phyloP scores from a whole-genome alignment of 2,888 invertebrate species.

The Tenthredo mesomela region DNA sequence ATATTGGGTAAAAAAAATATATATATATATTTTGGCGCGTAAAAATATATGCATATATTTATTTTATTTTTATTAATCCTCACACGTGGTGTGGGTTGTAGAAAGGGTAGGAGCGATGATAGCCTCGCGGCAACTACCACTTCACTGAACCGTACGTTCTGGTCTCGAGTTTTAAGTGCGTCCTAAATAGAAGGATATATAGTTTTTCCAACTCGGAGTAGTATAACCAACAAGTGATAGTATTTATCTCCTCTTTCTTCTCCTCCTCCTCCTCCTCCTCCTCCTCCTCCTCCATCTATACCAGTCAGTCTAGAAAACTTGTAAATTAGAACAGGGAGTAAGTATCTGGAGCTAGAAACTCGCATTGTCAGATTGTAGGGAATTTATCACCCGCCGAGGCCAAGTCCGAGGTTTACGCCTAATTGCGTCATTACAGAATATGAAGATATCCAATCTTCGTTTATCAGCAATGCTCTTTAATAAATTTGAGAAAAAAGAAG shows the following conservation, averaged over 20 bases:
- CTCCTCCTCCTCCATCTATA: neutral
- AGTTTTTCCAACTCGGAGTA: neutral
- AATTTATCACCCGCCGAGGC: neutral
- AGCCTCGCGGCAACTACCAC: slow-evolving; percentile 26
- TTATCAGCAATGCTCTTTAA: neutral
- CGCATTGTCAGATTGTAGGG: slow-evolving; percentile 9
- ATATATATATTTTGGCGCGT: neutral
- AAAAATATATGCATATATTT: slow-evolving; percentile 5
- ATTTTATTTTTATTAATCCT: neutral
- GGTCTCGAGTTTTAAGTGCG: slow-evolving; percentile 24
- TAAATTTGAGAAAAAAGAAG: no score
- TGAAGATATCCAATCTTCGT: neutral
- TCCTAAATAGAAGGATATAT: slow-evolving; percentile 30
- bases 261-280: neutral
- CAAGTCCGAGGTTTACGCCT: neutral
- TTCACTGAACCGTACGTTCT: neutral
- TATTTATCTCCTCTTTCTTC: slow-evolving; percentile 1
- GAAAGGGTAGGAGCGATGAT: neutral
- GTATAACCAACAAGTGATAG: slow-evolving; percentile 20
- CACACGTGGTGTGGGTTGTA: neutral
- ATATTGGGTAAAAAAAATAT: neutral
- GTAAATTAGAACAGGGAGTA: neutral
- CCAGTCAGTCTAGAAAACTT: neutral
- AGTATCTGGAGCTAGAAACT: neutral
- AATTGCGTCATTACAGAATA: slow-evolving; percentile 5